phyloP scores from a whole-genome alignment of 2,113 vertebrate species.

The Physeter macrocephalus region DNA sequence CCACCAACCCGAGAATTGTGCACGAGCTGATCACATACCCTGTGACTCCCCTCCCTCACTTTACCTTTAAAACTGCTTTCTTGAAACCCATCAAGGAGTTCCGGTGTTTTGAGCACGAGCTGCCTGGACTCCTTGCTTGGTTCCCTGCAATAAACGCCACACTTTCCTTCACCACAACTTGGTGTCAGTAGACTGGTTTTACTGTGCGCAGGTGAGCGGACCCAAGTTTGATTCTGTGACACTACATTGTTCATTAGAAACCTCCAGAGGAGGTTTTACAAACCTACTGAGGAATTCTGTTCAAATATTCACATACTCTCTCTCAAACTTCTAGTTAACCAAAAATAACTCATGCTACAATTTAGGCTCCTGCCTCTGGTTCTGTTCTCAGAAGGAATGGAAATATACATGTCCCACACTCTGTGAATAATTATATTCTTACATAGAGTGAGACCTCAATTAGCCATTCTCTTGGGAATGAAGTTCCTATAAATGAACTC shows the following conservation, averaged over 20 bases:
- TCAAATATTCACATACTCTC: slow-evolving; percentile 13
- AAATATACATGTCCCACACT: neutral
- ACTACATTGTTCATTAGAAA: neutral
- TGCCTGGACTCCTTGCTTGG: neutral
- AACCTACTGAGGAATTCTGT: slow-evolving; percentile 8
- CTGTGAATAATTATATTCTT: slow-evolving; percentile 43
- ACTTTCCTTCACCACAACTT: neutral
- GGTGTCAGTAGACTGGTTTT: neutral
- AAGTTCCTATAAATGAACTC: neutral
- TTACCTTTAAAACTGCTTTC: neutral
- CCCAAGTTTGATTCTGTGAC: neutral
- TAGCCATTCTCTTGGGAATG: slow-evolving; percentile 34
- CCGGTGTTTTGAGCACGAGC: neutral
- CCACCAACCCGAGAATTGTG: too few species aligned
- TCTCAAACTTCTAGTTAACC: slow-evolving; percentile 30
- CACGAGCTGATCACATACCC: neutral
- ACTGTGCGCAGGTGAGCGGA: neutral
- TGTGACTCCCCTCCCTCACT: neutral
- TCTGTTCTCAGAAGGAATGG: slow-evolving; percentile 22
- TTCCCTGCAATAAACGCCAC: neutral
- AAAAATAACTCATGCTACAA: slow-evolving; percentile 36
- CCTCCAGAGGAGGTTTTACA: slow-evolving; percentile 2
- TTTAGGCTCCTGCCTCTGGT: slow-evolving; percentile 33
- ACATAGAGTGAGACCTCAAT: neutral
- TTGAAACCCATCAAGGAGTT: neutral